Evolutionary conservation across 2,113 vertebrate species (phyloP).

Genomic region (rabbit (Oryctolagus cuniculus)): DNA sequence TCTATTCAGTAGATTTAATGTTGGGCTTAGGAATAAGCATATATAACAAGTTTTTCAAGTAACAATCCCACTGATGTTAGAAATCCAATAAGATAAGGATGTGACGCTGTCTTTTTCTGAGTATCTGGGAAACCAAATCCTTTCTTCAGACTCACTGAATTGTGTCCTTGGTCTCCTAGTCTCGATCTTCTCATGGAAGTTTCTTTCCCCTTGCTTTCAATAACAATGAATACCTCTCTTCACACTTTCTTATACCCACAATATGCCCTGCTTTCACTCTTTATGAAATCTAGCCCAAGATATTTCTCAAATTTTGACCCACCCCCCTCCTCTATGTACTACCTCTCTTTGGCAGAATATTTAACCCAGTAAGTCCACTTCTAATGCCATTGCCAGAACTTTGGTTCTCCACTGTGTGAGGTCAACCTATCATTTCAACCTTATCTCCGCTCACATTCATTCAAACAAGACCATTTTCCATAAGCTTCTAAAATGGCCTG

Average conservation of each 20-base stretch:
- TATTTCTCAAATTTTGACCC: not conserved
- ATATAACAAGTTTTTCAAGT: constrained; percentile 6
- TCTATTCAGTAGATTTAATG: not conserved
- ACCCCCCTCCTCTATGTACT: not conserved
- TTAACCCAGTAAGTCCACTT: not conserved
- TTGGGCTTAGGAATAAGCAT: not conserved
- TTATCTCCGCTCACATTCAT: not conserved
- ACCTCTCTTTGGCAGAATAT: not conserved
- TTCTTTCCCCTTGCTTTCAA: not conserved
- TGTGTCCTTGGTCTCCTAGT: not conserved
- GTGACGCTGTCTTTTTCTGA: not conserved
- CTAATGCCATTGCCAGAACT: no score
- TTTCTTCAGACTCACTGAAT: not conserved
- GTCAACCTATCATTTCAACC: not conserved
- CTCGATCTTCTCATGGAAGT: not conserved
- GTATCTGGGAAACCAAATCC: not conserved
- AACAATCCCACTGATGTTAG: not conserved
- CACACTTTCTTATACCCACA: not conserved
- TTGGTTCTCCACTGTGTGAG: not conserved
- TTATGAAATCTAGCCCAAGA: not conserved
- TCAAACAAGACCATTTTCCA: not conserved
- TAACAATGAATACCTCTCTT: not conserved
- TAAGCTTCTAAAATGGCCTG: not conserved
- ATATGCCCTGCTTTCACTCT: not conserved
- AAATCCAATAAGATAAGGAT: not conserved